phyloP scores from a whole-genome alignment of 2,113 vertebrate species.

The Ploceus nigricollis region DNA sequence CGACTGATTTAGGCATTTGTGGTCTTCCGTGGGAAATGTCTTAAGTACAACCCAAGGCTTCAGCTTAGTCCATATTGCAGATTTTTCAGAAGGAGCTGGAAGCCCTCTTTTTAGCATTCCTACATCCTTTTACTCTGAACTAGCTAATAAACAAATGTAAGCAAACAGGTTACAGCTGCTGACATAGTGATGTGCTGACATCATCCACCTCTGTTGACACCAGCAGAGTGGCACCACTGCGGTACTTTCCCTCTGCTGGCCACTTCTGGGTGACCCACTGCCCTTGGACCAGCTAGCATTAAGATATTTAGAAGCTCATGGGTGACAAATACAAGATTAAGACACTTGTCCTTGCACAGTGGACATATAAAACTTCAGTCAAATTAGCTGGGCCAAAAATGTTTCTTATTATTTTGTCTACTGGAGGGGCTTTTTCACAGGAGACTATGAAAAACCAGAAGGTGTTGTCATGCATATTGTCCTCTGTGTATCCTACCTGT shows the following conservation, averaged over 20 bases:
- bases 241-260: background rate
- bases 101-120: background rate
- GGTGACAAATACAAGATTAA: background rate
- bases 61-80: background rate
- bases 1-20: background rate
- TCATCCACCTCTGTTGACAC: background rate
- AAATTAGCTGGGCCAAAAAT: background rate
- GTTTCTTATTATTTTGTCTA: background rate
- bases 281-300: background rate
- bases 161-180: background rate
- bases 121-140: background rate
- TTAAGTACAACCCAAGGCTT: background rate
- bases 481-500: background rate
- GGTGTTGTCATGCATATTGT: background rate
- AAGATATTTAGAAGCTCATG: background rate
- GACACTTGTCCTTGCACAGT: background rate
- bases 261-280: background rate
- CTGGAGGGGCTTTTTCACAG: background rate
- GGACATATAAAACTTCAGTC: background rate
- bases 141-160: background rate
- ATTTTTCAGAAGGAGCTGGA: background rate
- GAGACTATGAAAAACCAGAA: background rate
- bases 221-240: rapidly evolving
- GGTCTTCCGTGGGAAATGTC: background rate
- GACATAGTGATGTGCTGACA: background rate